Evolutionary conservation across 1,140 invertebrate genomes (phyloP).

Genomic region (roundworm (Caenorhabditis elegans)): DNA sequence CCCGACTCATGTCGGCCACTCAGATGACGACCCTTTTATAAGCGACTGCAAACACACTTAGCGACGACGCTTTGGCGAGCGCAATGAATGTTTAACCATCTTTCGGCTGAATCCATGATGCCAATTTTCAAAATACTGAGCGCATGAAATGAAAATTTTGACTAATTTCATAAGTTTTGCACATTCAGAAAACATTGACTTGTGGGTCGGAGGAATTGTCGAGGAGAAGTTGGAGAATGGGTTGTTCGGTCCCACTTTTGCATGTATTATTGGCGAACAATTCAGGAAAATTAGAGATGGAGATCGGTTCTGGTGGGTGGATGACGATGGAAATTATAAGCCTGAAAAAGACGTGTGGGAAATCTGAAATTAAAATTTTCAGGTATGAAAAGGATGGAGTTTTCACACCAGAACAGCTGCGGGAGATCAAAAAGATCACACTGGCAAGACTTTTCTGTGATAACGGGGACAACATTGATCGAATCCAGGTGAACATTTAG

Average conservation of each 20-base stretch:
- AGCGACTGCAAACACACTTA: not conserved
- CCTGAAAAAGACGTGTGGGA: not conserved
- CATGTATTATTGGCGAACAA: constrained; percentile 86
- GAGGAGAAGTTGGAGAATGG: constrained; percentile 81
- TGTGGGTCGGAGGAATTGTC: constrained; percentile 91
- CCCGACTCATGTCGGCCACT: not conserved
- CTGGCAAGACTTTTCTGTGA: constrained; percentile 78
- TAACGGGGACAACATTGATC: constrained; percentile 74
- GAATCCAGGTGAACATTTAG: constrained; percentile 69
- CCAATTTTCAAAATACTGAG: not conserved
- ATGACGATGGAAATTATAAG: too few relatives aligned
- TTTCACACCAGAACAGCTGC: constrained; percentile 77
- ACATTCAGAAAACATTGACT: constrained; percentile 80
- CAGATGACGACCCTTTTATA: not conserved
- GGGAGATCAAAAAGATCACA: constrained; percentile 75
- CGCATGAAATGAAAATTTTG: not conserved
- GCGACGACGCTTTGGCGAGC: not conserved
- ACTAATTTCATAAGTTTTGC: not conserved
- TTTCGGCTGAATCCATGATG: constrained; percentile 17
- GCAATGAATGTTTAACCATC: constrained; percentile 28
- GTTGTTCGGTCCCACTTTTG: constrained; percentile 86
- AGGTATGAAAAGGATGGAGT: constrained; percentile 87
- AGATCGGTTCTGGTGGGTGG: constrained; percentile 73
- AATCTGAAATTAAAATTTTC: constrained; percentile 69
- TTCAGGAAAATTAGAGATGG: constrained; percentile 83